Conservation (phyloP, 2,888 invertebrate genomes). For the Plagiodera versicolora region DNA sequence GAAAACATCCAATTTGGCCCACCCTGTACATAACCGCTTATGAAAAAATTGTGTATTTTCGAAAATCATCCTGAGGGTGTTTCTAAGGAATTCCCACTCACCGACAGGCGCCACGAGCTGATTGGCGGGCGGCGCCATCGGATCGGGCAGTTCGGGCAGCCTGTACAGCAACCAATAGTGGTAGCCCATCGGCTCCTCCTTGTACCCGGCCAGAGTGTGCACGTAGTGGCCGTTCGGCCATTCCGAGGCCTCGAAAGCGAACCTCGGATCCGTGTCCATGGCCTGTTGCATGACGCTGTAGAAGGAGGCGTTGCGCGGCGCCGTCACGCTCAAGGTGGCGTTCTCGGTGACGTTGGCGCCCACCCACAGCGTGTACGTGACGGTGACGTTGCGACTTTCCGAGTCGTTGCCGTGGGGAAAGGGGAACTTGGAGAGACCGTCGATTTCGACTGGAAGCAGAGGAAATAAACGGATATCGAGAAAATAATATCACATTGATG, state of each 20-base stretch:
- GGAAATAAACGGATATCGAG: background rate
- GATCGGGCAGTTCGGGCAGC: conserved; percentile 78
- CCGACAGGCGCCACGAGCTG: conserved; percentile 87
- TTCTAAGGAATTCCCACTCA: too few relatives aligned
- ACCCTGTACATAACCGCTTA: too few relatives aligned
- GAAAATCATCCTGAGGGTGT: too few relatives aligned
- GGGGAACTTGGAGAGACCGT: conserved; percentile 49
- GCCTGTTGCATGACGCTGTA: conserved; percentile 75
- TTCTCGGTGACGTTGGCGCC: conserved; percentile 84
- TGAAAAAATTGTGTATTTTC: too few relatives aligned
- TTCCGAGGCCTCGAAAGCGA: conserved; percentile 68
- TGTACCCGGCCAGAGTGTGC: conserved; percentile 79
- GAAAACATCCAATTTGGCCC: too few relatives aligned
- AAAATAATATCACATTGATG: too few relatives aligned
- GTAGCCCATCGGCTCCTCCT: conserved; percentile 82
- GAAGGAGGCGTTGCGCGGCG: conserved; percentile 70
- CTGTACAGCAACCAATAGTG: conserved; percentile 89
- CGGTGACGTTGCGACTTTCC: conserved; percentile 71
- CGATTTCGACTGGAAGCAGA: conserved; percentile 49
- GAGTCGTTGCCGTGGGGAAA: conserved; percentile 59
- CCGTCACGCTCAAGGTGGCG: conserved; percentile 73
- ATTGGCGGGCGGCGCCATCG: conserved; percentile 79
- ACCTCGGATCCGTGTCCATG: conserved; percentile 73
- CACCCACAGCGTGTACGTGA: conserved; percentile 86
- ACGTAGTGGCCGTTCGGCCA: conserved; percentile 94